These are phyloP conservation scores for Thymelicus sylvestris DNA, from an alignment of 2,888 invertebrate genomes.

Conservation along the genomic window DNA sequence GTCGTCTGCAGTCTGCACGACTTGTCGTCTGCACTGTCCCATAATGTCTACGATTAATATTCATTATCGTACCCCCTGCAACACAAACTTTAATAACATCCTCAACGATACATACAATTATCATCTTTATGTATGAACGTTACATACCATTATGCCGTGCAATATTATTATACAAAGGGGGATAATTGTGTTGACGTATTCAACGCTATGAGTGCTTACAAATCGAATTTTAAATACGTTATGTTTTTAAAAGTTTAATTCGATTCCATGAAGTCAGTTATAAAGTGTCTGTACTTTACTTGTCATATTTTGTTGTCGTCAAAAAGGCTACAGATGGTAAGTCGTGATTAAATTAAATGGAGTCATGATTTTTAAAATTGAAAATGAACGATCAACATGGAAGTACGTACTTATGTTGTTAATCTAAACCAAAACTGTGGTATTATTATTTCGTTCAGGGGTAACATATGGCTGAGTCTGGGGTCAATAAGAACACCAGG, in stretches of 20 bases:
- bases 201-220: slow-evolving; percentile 34
- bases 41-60: slow-evolving; percentile 40
- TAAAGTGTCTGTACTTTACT: slow-evolving; percentile 10
- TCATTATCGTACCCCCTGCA: slow-evolving; percentile 32
- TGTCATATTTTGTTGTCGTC: background rate
- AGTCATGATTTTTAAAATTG: slow-evolving; percentile 12
- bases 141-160: slow-evolving; percentile 25
- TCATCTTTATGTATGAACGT: slow-evolving; percentile 26
- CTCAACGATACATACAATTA: slow-evolving; percentile 27
- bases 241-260: slow-evolving; percentile 39
- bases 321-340: background rate
- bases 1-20: slow-evolving; percentile 14
- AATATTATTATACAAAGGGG: slow-evolving; percentile 15
- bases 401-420: no score
- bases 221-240: slow-evolving; percentile 40
- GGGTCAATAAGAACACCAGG: no score
- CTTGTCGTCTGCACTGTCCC: slow-evolving; percentile 26
- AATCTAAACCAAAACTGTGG: no score
- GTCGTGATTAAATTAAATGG: no score
- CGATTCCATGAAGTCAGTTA: slow-evolving; percentile 34
- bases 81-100: slow-evolving; percentile 31
- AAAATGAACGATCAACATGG: background rate
- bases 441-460: no score
- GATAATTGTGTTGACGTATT: slow-evolving; percentile 27
- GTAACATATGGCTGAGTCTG: no score